phyloP scores from a whole-genome alignment of 2,888 invertebrate genomes.

The Nowickia ferox region DNA sequence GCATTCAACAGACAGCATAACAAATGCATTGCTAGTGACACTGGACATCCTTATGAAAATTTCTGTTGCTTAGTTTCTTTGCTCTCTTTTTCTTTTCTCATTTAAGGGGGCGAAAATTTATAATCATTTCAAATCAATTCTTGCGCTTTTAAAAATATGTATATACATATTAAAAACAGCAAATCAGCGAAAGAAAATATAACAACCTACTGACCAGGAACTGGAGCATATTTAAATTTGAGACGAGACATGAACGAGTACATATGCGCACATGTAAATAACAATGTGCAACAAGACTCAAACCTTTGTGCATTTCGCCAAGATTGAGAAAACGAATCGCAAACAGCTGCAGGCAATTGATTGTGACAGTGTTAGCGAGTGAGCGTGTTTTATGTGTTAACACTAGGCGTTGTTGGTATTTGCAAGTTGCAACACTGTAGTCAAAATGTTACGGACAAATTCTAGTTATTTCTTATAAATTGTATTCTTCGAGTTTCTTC shows the following conservation, averaged over 20 bases:
- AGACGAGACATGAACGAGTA: background rate
- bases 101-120: conserved; percentile 75
- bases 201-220: conserved; percentile 44
- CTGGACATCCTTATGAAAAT: conserved; percentile 72
- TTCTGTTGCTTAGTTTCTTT: conserved; percentile 60
- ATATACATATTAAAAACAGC: background rate
- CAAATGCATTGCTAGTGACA: conserved; percentile 73
- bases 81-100: conserved; percentile 17
- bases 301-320: conserved; percentile 53
- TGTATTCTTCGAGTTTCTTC: background rate
- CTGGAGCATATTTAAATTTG: conserved; percentile 52
- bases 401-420: conserved; percentile 66
- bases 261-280: background rate
- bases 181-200: conserved; percentile 4
- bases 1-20: conserved; percentile 65
- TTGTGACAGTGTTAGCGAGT: conserved; percentile 70
- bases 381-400: conserved; percentile 68
- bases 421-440: conserved; percentile 14
- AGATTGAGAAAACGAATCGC: conserved; percentile 68
- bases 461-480: conserved; percentile 13
- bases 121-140: conserved; percentile 73
- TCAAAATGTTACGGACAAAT: conserved; percentile 56
- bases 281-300: conserved; percentile 31
- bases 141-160: conserved; percentile 33
- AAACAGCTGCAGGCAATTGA: conserved; percentile 71